phyloP scores from a whole-genome alignment of 2,888 invertebrate species.

The Cartodere bifasciata region DNA sequence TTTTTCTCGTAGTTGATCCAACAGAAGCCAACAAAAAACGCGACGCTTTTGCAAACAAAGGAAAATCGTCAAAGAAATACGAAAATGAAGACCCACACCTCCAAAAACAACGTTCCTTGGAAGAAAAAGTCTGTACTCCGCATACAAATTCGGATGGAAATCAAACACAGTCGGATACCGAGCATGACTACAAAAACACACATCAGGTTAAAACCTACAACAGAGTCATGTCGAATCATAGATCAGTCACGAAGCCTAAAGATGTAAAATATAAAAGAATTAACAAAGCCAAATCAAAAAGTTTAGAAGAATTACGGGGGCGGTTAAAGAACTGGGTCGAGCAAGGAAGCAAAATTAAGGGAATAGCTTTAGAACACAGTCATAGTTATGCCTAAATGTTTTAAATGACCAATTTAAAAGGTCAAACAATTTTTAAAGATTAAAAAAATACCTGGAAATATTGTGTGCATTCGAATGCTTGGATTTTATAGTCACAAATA shows the following conservation, averaged over 20 bases:
- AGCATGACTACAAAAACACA: conserved; percentile 22
- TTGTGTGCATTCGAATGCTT: too few relatives aligned
- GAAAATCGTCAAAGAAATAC: conserved; percentile 23
- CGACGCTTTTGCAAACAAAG: conserved; percentile 30
- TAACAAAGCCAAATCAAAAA: conserved; percentile 82
- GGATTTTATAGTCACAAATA: too few relatives aligned
- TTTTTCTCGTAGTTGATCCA: conserved; percentile 28
- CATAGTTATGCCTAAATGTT: conserved; percentile 32
- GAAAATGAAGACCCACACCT: conserved; percentile 16
- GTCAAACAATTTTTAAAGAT: too few relatives aligned
- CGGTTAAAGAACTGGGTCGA: conserved; percentile 78
- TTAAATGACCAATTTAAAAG: too few relatives aligned
- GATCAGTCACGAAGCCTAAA: conserved; percentile 81
- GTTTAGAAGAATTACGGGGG: conserved; percentile 71
- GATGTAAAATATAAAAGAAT: conserved; percentile 85
- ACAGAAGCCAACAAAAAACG: conserved; percentile 44
- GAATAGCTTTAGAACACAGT: conserved; percentile 54
- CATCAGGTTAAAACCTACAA: conserved; percentile 53
- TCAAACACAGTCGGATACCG: conserved; percentile 29
- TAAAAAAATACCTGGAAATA: too few relatives aligned
- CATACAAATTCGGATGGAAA: conserved; percentile 30
- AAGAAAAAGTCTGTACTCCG: conserved; percentile 27
- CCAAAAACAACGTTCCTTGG: conserved; percentile 21
- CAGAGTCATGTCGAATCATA: conserved; percentile 80
- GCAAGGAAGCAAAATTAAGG: conserved; percentile 57